Percentiles rank a stretch among this genome's conserved stretches.
These are phyloP conservation scores for Cichlasoma orientale DNA, from an alignment of 2,797 vertebrate species.

Conservation along the genomic window DNA sequence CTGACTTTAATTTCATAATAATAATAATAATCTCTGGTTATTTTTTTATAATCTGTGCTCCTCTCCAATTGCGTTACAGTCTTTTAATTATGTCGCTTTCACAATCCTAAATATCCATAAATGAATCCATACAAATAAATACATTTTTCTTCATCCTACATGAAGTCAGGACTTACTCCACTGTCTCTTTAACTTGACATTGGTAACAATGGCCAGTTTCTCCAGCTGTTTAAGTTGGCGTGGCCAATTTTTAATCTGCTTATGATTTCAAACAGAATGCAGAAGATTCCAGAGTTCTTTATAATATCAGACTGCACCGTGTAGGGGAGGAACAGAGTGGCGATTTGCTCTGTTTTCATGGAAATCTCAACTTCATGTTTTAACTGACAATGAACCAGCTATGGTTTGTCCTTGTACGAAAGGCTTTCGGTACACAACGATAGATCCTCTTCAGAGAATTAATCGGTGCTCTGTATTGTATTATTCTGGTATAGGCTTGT, in stretches of 20 bases:
- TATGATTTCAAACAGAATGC: neutral
- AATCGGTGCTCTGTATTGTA: too few species aligned
- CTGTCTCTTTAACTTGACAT: neutral
- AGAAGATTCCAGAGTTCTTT: neutral
- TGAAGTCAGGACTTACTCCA: neutral
- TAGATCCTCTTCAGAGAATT: too few species aligned
- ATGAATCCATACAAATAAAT: too few species aligned
- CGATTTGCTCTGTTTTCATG: neutral
- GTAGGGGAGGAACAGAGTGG: neutral
- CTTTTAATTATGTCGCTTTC: neutral
- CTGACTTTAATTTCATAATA: neutral
- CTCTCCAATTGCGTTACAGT: neutral
- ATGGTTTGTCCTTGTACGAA: neutral
- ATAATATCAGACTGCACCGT: neutral
- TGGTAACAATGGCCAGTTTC: neutral
- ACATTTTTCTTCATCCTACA: neutral
- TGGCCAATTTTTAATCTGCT: neutral
- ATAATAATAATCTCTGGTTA: neutral
- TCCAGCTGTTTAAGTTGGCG: neutral
- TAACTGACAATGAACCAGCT: neutral
- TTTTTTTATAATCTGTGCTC: too few species aligned
- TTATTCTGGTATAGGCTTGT: neutral
- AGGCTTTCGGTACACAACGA: rapidly evolving
- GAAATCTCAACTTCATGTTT: neutral
- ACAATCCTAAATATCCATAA: neutral